A percentile compares a stretch with the other conserved stretches of the same genome.
Evolutionary conservation across 1,140 invertebrate genomes (phyloP).

Genomic region (Drosophila serrata): DNA sequence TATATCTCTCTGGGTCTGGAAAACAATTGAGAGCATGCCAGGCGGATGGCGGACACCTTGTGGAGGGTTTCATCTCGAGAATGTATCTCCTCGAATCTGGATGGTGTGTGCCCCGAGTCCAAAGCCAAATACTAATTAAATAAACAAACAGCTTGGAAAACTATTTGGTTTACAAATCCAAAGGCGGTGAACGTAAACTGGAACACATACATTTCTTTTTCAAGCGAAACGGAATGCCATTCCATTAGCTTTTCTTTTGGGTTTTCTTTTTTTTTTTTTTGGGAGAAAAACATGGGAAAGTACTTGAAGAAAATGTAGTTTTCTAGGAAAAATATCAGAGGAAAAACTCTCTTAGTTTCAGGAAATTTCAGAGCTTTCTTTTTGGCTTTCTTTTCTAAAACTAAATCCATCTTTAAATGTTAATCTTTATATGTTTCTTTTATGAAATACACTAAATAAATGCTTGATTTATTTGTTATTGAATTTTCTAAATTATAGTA

Average conservation of each 20-base stretch:
- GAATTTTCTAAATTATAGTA: neutral
- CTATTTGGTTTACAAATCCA: constrained; percentile 71
- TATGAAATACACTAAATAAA: neutral
- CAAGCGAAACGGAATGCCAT: constrained; percentile 19
- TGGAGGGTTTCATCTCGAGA: neutral
- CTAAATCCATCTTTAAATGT: neutral
- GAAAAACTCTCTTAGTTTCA: neutral
- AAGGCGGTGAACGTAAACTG: constrained; percentile 37
- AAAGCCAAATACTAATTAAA: constrained; percentile 62
- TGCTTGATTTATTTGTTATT: neutral
- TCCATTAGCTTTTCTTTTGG: constrained; percentile 4
- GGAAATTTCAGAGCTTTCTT: neutral
- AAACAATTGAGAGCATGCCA: constrained; percentile 20
- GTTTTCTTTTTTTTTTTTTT: no score
- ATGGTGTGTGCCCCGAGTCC: neutral
- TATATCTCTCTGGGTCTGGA: constrained; percentile 1
- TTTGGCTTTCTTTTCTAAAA: neutral
- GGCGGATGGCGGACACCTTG: constrained; percentile 19
- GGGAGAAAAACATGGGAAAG: neutral
- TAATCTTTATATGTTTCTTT: neutral
- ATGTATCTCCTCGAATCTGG: neutral
- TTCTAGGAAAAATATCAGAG: neutral
- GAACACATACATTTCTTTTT: constrained; percentile 2
- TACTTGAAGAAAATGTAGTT: neutral
- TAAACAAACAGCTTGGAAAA: constrained; percentile 76